These are phyloP conservation scores for Spilarctia lutea DNA, from an alignment of 2,888 invertebrate genomes.

Conservation along the genomic window DNA sequence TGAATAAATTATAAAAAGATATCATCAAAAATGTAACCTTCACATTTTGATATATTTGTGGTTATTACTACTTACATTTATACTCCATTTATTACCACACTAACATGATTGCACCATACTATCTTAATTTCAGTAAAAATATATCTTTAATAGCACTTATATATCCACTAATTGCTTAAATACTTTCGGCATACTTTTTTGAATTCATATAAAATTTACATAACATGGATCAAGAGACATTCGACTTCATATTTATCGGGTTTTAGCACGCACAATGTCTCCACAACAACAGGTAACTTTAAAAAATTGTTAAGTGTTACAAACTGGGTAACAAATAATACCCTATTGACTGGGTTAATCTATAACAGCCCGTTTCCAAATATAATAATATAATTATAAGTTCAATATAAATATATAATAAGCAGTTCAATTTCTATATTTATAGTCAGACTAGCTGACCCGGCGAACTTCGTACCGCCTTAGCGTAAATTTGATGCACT, in stretches of 20 bases:
- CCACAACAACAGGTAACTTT: neutral
- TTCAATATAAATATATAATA: too few species aligned
- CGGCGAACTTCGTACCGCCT: too few species aligned
- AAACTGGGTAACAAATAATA: neutral
- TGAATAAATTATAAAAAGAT: conserved; percentile 39
- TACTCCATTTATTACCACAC: neutral
- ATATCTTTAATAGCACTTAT: neutral
- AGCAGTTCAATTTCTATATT: neutral
- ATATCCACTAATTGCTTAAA: neutral
- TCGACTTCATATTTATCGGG: neutral
- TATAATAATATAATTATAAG: too few species aligned
- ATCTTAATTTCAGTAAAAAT: neutral
- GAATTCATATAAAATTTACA: neutral
- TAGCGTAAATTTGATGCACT: too few species aligned
- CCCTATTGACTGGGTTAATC: neutral
- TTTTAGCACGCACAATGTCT: neutral
- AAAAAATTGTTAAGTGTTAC: neutral
- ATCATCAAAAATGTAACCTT: conserved; percentile 34
- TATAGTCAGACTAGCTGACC: neutral
- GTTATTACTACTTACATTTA: conserved; percentile 13
- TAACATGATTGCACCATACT: neutral
- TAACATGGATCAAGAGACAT: neutral
- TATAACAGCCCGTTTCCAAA: neutral
- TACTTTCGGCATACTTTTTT: neutral
- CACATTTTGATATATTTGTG: conserved; percentile 25